Evolutionary conservation across 1,140 invertebrate genomes (phyloP), one percentile per base, ranked within the genome.

Genomic region (Matsumurasca onukii): DNA sequence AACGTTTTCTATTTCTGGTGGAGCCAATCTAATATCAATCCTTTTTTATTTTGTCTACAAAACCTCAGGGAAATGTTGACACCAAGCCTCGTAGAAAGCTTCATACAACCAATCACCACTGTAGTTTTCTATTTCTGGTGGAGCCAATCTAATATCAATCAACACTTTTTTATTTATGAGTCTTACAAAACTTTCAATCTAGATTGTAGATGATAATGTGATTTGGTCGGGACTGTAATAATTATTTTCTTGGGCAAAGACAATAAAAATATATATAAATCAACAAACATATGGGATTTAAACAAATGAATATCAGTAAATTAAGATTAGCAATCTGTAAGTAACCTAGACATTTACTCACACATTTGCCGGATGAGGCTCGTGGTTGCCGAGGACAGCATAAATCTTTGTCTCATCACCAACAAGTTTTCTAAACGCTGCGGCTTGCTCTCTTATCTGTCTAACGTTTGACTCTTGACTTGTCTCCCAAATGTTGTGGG

Each of bases 341-440:
- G 5, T 3, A 59, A 5, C 24, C n/a, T 2, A 63, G 2, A 31
- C 20, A 31, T 63, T 25, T 62, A 81, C 84, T 86, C 82, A 93
- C 90, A 88, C 85, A 80, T 97, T 95, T 3, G 92, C 82, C 2
- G 94, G 94, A 79, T 92, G 86, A 48, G 91, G 84, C 80, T 98
- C 95, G 74, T 98, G 95, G 77, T 98, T 98, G 51, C 94, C 94
- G 51, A 97, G 78, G 57, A 88, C 83, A 1, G 90, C 86, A 76
- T 87, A 89, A 1, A 97, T 82, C 0, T 84, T 81, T 49, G 15
- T 45, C 27, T 84, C 86, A 55, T 88, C 80, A 0, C 84, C 82
- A 70, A 93, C 89, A 30, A 83, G 82, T 34, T 83, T 75, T 12
- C 82, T 80, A 20, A 95, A 80, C 66, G 86, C 79, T 3, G 81